phyloP scores from a whole-genome alignment of 2,113 vertebrate genomes.

The Dromaius novaehollandiae region DNA sequence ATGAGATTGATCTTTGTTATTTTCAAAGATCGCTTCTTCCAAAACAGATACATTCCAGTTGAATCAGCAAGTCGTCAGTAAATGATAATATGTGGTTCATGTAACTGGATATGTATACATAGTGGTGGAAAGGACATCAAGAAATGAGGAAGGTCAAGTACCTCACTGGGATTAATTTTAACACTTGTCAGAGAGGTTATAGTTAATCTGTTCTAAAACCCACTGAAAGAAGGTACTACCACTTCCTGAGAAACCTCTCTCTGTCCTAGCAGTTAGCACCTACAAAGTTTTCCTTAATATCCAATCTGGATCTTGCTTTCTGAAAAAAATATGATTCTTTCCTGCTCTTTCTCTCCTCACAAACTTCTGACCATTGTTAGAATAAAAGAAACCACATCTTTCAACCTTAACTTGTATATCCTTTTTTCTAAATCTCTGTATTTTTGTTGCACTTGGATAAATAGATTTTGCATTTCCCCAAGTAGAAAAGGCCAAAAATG shows the following conservation, averaged over 20 bases:
- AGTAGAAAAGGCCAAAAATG: neutral
- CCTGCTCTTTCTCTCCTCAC: neutral
- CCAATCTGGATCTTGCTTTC: neutral
- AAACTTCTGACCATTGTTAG: neutral
- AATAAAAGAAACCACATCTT: neutral
- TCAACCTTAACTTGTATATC: neutral
- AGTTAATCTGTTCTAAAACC: neutral
- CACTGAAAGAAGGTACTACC: neutral
- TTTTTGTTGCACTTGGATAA: neutral
- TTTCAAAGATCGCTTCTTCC: neutral
- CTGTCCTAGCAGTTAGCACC: neutral
- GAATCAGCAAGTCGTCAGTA: neutral
- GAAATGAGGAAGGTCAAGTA: neutral
- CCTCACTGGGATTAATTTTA: neutral
- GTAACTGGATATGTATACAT: rapidly evolving
- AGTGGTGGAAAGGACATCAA: neutral
- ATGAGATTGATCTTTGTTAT: neutral
- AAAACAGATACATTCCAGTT: neutral
- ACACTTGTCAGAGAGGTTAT: neutral
- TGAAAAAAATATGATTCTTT: neutral
- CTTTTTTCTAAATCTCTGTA: neutral
- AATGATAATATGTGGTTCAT: neutral
- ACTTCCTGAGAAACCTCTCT: neutral
- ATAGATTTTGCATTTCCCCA: neutral
- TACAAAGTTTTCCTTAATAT: neutral